Conservation (phyloP, 2,888 invertebrate genomes). For the Cerastis leucographa region DNA sequence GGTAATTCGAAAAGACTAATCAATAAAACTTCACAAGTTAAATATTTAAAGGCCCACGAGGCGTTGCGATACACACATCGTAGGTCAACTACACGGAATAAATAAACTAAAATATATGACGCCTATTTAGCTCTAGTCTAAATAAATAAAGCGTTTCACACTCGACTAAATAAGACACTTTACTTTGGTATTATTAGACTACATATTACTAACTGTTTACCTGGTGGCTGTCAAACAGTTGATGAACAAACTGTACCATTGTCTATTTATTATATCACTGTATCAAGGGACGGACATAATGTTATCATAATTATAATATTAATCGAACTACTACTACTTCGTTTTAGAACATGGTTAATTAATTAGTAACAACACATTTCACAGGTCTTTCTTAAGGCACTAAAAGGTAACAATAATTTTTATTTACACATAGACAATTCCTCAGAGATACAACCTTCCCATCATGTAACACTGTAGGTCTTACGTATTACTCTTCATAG, state of each 20-base stretch:
- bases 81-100: slow-evolving; percentile 35
- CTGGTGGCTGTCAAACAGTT: slow-evolving; percentile 61
- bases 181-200: slow-evolving; percentile 89
- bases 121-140: slow-evolving; percentile 68
- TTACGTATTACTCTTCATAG: neutral
- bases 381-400: slow-evolving; percentile 72
- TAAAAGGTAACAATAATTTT: slow-evolving; percentile 74
- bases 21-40: slow-evolving; percentile 11
- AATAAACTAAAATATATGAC: slow-evolving; percentile 65
- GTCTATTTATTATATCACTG: slow-evolving; percentile 63
- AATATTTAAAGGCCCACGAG: slow-evolving; percentile 6
- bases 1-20: slow-evolving; percentile 4
- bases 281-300: slow-evolving; percentile 67
- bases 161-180: slow-evolving; percentile 88
- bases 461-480: slow-evolving; percentile 10
- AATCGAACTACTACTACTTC: slow-evolving; percentile 40
- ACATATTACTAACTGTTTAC: slow-evolving; percentile 66
- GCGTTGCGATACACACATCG: slow-evolving; percentile 5
- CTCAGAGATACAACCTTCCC: slow-evolving; percentile 32
- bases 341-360: slow-evolving; percentile 47
- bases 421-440: slow-evolving; percentile 68
- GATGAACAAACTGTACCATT: slow-evolving; percentile 49
- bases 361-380: slow-evolving; percentile 64
- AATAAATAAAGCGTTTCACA: slow-evolving; percentile 90
- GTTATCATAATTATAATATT: slow-evolving; percentile 36